Conservation (phyloP, 1,140 invertebrate species). For the Holotrichia oblita region DNA sequence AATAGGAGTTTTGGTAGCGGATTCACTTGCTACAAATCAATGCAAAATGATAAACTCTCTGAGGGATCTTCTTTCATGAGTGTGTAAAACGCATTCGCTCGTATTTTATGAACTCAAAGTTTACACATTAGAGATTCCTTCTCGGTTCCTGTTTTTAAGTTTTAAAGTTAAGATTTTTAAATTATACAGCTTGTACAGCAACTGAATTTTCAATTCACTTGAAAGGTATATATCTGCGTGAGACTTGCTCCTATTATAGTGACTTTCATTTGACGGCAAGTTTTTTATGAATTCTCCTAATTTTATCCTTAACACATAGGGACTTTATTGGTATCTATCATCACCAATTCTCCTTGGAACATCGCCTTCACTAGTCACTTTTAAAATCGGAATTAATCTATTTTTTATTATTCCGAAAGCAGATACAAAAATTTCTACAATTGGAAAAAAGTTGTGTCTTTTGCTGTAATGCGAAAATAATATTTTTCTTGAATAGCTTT, state of each 20-base stretch:
- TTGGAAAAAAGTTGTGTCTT: no score
- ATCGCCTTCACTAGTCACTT: no score
- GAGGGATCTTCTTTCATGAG: neutral
- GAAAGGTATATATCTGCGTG: conserved; percentile 4
- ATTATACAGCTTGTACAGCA: no score
- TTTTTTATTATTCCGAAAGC: no score
- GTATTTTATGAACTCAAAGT: neutral
- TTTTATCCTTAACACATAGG: neutral
- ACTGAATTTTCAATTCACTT: neutral
- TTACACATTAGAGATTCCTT: neutral
- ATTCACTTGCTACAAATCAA: conserved; percentile 36
- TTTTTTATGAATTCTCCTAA: conserved; percentile 2
- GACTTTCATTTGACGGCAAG: neutral
- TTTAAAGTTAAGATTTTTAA: neutral
- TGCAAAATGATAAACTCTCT: conserved; percentile 36
- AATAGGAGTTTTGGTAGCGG: conserved; percentile 18
- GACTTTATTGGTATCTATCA: neutral
- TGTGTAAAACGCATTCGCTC: neutral
- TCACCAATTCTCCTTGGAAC: neutral
- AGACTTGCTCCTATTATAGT: conserved; percentile 40
- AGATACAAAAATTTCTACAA: no score
- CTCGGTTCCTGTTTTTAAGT: neutral
- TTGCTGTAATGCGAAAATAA: no score
- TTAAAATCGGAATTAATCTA: no score
- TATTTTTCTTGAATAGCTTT: no score